Evolutionary conservation across 2,888 invertebrate species (phyloP).

Genomic region (Plemyria rubiginata): DNA sequence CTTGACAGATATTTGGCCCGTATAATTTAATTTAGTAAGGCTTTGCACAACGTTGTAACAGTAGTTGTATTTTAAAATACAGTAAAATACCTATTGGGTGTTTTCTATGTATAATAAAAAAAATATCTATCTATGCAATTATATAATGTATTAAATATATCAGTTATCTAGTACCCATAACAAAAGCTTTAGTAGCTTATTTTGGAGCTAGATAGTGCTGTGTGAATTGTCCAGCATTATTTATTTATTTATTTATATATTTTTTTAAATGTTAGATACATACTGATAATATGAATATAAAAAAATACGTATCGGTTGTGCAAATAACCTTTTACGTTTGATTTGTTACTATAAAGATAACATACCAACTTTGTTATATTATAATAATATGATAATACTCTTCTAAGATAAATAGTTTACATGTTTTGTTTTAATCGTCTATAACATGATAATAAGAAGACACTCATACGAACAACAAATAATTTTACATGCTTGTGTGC

Average conservation of each 20-base stretch:
- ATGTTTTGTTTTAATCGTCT: constrained; percentile 2
- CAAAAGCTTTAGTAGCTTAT: no score
- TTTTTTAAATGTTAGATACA: constrained; percentile 2
- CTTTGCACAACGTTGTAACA: constrained; percentile 8
- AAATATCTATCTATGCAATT: no score
- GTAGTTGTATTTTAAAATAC: not conserved
- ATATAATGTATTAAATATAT: no score
- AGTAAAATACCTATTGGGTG: no score
- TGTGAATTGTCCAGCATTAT: no score
- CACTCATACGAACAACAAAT: constrained; percentile 26
- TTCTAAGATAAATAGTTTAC: constrained; percentile 14
- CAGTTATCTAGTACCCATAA: no score
- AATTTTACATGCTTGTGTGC: constrained; percentile 36
- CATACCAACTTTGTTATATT: not conserved
- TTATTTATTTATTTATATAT: not conserved
- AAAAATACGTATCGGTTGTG: constrained; percentile 17
- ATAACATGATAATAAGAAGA: constrained; percentile 23
- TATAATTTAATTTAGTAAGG: constrained; percentile 1
- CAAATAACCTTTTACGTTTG: constrained; percentile 6
- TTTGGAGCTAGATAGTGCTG: no score
- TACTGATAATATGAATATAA: no score
- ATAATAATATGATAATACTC: not conserved
- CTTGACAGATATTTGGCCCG: constrained; percentile 11
- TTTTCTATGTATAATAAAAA: no score
- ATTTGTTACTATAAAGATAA: constrained; percentile 11